Evolutionary conservation across 2,888 invertebrate genomes (phyloP), one percentile per base, ranked within the genome.

Genomic region (Auanema sp.): DNA sequence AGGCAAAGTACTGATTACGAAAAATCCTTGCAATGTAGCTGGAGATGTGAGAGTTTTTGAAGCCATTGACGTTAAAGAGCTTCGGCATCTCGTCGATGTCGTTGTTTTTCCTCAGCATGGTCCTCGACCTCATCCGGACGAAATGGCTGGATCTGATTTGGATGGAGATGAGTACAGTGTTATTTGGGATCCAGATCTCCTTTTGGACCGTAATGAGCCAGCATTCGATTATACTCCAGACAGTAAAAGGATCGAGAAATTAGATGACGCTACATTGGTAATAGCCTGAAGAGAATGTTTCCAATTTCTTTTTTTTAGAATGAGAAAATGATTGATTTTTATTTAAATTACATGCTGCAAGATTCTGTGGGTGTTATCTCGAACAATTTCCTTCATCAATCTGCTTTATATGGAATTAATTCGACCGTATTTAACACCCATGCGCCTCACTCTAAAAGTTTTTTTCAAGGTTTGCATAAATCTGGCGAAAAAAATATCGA

Each of bases 91-190:
- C n/a, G 60, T 63, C 24, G 85, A 85, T 61, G 84, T 85, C 24
- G 77, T 85, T 51, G 85, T 85, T 5, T 85, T 86, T 62, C 84
- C 85, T 4, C 74, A 76, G 0, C 67, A 78, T 52, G 85, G 85
- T 4, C 75, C 72, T 0, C 70, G 85, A 41, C 84, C 85, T 1
- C 85, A 85, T 67, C 79, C 85, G 1, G 83, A 84, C 66, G 83
- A 84, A 77, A 85, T 85, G 83, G 84, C 84, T 6, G 85, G 85
- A 11, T 84, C 84, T 10, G 85, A 85, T 70, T 68, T 85, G 59
- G 85, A 85, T 64, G 85, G 85, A 0, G 85, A 85, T 66, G 83
- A 84, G 66, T 85, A 81, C 71, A 79, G 82, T 54, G 81, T 85
- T 10, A 76, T 82, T 23, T 85, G 85, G 85, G 77, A 83, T 60